Percentiles rank a stretch among this genome's conserved stretches.
These are phyloP conservation scores for Rachycentron canadum DNA, from an alignment of 2,797 vertebrate species.

Conservation along the genomic window DNA sequence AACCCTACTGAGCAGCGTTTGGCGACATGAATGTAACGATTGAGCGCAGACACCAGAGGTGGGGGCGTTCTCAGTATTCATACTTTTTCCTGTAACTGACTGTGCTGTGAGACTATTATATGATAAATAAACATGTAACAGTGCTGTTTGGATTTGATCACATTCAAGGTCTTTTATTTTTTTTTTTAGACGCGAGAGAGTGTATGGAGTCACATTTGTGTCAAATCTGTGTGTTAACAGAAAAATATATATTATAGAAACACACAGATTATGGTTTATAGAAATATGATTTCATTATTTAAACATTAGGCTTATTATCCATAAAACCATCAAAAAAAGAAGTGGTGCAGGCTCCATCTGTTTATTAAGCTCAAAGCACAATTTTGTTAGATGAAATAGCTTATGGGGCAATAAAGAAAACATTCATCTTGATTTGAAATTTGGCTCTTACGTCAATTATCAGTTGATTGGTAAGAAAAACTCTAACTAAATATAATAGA, in stretches of 20 bases:
- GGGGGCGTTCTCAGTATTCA: neutral
- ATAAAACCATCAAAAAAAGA: too few species aligned
- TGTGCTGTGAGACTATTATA: conserved; percentile 26
- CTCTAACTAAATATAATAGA: too few species aligned
- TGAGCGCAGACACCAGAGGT: neutral
- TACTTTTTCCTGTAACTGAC: conserved; percentile 30
- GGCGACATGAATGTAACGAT: conserved; percentile 30
- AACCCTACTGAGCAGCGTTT: conserved; percentile 26
- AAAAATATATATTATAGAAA: neutral
- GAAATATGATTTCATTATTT: too few species aligned
- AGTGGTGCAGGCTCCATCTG: too few species aligned
- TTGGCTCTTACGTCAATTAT: too few species aligned
- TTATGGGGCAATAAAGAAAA: too few species aligned
- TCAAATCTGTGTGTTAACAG: neutral
- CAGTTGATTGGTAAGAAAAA: too few species aligned
- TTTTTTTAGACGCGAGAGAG: conserved; percentile 9
- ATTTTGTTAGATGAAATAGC: too few species aligned
- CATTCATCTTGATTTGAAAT: too few species aligned
- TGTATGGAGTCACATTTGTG: neutral
- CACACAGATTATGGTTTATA: neutral
- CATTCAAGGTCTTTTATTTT: too few species aligned
- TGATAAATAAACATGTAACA: neutral
- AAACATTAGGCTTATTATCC: too few species aligned
- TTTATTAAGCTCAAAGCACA: too few species aligned
- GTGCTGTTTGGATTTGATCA: conserved; percentile 1